Percentiles rank a stretch among this genome's conserved stretches.
These are phyloP conservation scores for Momotus momota DNA, from an alignment of 2,797 vertebrate species.

Conservation along the genomic window DNA sequence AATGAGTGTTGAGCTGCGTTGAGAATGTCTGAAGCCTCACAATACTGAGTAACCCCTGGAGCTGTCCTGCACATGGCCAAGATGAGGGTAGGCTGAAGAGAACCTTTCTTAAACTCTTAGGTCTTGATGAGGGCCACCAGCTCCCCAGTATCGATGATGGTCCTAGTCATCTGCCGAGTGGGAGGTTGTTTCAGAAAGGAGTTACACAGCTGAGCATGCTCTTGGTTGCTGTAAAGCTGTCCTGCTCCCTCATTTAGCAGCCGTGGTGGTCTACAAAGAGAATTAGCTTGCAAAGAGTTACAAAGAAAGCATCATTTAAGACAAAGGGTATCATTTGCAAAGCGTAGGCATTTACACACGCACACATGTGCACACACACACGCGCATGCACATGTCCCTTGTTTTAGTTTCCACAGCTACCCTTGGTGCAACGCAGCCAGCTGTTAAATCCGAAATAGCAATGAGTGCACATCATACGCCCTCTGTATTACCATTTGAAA, in stretches of 20 bases:
- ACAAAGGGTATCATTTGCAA: conserved; percentile 27
- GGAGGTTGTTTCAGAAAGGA: background rate
- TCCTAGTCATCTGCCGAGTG: background rate
- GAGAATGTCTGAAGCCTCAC: background rate
- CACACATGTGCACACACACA: background rate
- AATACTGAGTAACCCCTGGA: background rate
- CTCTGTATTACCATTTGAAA: conserved; percentile 73
- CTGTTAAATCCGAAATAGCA: conserved; percentile 69
- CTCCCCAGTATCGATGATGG: background rate
- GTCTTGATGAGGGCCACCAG: background rate
- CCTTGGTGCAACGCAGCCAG: conserved; percentile 26
- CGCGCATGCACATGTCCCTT: rapidly evolving
- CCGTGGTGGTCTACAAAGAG: background rate
- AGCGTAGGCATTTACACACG: background rate
- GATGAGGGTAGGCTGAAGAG: background rate
- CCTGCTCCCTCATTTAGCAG: background rate
- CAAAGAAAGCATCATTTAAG: conserved; percentile 24
- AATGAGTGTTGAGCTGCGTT: background rate
- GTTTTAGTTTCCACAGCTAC: conserved; percentile 39
- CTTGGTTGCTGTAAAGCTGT: background rate
- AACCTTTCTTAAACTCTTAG: background rate
- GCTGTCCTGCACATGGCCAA: background rate
- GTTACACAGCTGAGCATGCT: background rate
- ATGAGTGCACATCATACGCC: conserved; percentile 32
- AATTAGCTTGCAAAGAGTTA: background rate